Conservation (phyloP, 2,888 invertebrate genomes). For the Netelia fuscicornis region DNA sequence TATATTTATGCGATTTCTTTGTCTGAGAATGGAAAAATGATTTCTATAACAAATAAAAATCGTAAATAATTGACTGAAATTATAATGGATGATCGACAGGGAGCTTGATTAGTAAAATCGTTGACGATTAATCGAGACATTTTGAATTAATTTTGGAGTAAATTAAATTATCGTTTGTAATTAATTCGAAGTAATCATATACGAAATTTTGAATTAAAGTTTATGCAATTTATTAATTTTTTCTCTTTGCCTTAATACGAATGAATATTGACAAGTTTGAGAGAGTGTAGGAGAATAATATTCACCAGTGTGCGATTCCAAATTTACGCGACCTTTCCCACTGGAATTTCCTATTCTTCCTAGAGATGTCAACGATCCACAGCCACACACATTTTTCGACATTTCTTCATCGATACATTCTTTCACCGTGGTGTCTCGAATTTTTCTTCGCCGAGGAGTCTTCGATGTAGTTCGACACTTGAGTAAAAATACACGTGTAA, state of each 20-base stretch:
- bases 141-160: too few relatives aligned
- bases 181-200: background rate
- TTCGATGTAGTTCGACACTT: background rate
- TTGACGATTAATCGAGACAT: too few relatives aligned
- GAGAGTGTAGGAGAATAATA: slow-evolving; percentile 37
- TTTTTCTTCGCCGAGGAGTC: background rate
- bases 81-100: too few relatives aligned
- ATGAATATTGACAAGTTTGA: background rate
- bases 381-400: slow-evolving; percentile 38
- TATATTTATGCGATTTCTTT: background rate
- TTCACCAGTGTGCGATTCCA: slow-evolving; percentile 76
- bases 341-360: slow-evolving; percentile 54
- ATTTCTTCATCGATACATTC: slow-evolving; percentile 43
- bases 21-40: too few relatives aligned
- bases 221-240: background rate
- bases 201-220: background rate
- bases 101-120: too few relatives aligned
- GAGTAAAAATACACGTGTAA: background rate
- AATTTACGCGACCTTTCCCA: slow-evolving; percentile 65
- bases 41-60: too few relatives aligned
- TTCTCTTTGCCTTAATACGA: background rate
- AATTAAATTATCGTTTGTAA: background rate
- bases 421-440: slow-evolving; percentile 8
- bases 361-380: slow-evolving; percentile 38
- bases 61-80: too few relatives aligned